Evolutionary conservation across 2,797 vertebrate genomes (phyloP).

Genomic region (Nasua narica): DNA sequence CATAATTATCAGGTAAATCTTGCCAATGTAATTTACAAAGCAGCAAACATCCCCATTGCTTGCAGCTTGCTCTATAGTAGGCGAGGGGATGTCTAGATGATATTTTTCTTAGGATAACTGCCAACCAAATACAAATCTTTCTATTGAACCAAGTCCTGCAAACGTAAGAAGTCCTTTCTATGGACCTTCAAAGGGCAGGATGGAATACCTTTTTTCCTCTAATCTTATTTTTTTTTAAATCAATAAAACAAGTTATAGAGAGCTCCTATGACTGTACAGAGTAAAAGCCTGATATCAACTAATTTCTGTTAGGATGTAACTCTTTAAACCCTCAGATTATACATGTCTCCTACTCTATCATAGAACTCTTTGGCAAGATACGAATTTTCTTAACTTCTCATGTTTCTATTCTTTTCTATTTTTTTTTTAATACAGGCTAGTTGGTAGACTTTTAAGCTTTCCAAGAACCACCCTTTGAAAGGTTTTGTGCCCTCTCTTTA

Average conservation of each 20-base stretch:
- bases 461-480: not conserved
- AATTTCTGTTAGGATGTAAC: conserved; percentile 8
- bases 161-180: not conserved
- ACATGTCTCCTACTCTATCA: not conserved
- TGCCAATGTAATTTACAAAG: not conserved
- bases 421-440: not conserved
- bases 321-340: not conserved
- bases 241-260: not conserved
- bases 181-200: not conserved
- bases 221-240: not conserved
- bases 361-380: not conserved
- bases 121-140: not conserved
- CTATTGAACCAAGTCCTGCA: not conserved
- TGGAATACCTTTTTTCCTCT: not conserved
- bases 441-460: conserved; percentile 30
- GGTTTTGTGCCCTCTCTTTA: not conserved
- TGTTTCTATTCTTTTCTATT: not conserved
- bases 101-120: conserved; percentile 5
- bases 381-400: not conserved
- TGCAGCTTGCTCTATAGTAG: not conserved
- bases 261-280: not conserved
- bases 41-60: not conserved
- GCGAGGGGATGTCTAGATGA: not conserved
- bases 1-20: not conserved
- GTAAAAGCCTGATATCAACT: not conserved